A percentile compares a stretch with the other conserved stretches of the same genome.
These are phyloP conservation scores for Scolopax bukidnonensis DNA, from an alignment of 2,797 vertebrate genomes.

Conservation along the genomic window DNA sequence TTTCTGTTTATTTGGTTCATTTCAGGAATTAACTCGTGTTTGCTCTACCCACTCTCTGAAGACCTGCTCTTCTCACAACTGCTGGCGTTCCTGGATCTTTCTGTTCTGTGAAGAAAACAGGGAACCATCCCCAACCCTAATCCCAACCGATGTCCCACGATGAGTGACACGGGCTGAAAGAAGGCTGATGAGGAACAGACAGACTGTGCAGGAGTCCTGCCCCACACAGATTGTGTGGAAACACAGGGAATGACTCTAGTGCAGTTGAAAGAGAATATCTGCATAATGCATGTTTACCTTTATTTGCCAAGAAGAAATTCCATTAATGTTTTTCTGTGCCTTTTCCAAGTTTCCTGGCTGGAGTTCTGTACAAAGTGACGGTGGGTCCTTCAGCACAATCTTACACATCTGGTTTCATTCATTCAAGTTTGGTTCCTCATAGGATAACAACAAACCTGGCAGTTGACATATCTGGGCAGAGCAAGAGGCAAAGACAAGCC, in stretches of 20 bases:
- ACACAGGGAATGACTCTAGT: neutral
- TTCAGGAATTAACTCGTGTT: neutral
- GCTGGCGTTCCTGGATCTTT: neutral
- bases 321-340: neutral
- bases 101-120: neutral
- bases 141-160: neutral
- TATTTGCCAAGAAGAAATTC: slow-evolving; percentile 42
- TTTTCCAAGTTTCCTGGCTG: slow-evolving; percentile 21
- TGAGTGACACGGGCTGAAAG: neutral
- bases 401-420: slow-evolving; percentile 4
- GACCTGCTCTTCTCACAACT: neutral
- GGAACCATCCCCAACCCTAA: neutral
- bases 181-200: neutral
- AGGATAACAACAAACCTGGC: neutral
- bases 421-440: neutral
- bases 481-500: neutral
- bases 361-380: neutral
- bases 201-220: neutral
- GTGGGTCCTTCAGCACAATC: neutral
- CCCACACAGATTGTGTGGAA: neutral
- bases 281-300: slow-evolving; percentile 7
- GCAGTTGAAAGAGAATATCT: slow-evolving; percentile 8
- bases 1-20: neutral
- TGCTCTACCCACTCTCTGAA: neutral
- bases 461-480: neutral